These are phyloP conservation scores for Vidua chalybeata DNA, from an alignment of 2,113 vertebrate species.

Conservation along the genomic window DNA sequence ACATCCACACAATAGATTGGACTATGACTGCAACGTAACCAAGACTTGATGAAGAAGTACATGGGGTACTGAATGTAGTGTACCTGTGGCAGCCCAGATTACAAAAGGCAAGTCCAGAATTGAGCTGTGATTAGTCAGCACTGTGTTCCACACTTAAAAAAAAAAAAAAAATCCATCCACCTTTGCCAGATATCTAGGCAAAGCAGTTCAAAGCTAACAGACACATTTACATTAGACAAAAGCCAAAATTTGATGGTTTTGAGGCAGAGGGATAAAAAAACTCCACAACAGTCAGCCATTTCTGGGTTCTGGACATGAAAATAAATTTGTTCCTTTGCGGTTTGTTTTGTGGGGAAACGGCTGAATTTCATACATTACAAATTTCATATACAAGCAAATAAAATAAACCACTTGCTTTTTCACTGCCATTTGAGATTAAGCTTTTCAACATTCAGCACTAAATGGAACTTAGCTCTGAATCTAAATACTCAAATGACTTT, in stretches of 20 bases:
- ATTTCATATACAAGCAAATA: neutral
- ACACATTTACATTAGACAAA: neutral
- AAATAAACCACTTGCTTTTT: neutral
- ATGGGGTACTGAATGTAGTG: neutral
- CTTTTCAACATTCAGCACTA: neutral
- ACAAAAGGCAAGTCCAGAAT: neutral
- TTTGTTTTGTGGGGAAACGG: neutral
- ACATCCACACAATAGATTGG: neutral
- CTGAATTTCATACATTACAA: neutral
- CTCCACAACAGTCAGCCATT: neutral
- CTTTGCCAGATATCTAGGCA: neutral
- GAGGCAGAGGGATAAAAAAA: neutral
- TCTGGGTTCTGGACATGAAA: neutral
- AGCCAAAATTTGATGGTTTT: neutral
- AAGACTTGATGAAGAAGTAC: neutral
- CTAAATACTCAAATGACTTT: neutral
- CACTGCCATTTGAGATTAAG: neutral
- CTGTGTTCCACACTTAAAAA: neutral
- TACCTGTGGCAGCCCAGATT: neutral
- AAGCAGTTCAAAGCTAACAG: neutral
- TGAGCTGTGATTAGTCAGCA: neutral
- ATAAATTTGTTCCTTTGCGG: neutral
- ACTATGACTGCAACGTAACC: neutral
- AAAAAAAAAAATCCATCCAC: neutral
- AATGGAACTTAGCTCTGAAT: neutral